A percentile compares a stretch with the other conserved stretches of the same genome.
phyloP scores from a whole-genome alignment of 2,113 vertebrate genomes.

The Pelvicachromis taeniatus region DNA sequence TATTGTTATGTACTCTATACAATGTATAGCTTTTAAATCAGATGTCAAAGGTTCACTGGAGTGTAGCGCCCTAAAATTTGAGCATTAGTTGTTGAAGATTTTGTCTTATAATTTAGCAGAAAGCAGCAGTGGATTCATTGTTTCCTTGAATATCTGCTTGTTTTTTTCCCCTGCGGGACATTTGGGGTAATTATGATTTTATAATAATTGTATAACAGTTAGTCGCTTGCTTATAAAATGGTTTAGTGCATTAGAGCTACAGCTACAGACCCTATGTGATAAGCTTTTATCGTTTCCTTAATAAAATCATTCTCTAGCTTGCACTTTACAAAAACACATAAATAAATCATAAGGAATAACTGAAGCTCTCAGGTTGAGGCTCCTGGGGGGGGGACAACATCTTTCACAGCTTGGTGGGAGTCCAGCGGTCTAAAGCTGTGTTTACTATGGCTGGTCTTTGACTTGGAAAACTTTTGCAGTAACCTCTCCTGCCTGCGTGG shows the following conservation, averaged over 20 bases:
- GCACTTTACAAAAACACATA: neutral
- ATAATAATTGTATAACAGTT: neutral
- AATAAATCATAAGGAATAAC: neutral
- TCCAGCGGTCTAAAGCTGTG: neutral
- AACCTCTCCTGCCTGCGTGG: constrained; percentile 18
- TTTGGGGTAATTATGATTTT: neutral
- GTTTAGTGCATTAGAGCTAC: neutral
- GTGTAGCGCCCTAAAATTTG: neutral
- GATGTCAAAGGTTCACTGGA: neutral
- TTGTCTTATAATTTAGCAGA: neutral
- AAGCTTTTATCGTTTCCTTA: neutral
- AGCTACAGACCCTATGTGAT: neutral
- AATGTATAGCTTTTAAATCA: neutral
- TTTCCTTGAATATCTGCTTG: neutral
- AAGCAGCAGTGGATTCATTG: neutral
- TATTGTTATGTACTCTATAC: neutral
- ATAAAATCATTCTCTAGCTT: neutral
- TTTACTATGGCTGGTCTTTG: constrained; percentile 31
- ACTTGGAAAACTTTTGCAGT: constrained; percentile 31
- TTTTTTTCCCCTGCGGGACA: neutral
- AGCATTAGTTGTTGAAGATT: neutral
- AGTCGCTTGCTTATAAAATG: neutral
- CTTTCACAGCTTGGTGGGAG: neutral
- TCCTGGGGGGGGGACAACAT: neutral
- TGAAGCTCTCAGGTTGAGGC: neutral